A percentile compares a stretch with the other conserved stretches of the same genome.
These are phyloP conservation scores for Phoebastria nigripes DNA, from an alignment of 2,797 vertebrate genomes.

Conservation along the genomic window DNA sequence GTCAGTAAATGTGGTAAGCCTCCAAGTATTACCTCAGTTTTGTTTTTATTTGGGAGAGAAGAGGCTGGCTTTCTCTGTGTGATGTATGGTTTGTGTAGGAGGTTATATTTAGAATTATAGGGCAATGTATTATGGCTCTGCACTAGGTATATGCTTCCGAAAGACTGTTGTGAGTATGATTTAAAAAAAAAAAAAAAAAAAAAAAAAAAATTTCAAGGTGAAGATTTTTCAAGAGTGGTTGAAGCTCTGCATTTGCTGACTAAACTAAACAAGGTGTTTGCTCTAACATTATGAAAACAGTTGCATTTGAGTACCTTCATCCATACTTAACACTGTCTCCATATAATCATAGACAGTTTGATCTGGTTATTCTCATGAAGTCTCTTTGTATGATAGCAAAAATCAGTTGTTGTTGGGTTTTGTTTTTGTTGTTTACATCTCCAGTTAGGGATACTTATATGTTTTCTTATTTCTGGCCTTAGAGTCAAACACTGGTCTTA, in stretches of 20 bases:
- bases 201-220: neutral
- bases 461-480: neutral
- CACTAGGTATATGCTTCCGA: neutral
- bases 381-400: neutral
- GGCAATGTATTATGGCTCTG: neutral
- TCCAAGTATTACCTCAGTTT: neutral
- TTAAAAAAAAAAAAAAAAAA: too few relatives aligned
- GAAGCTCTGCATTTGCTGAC: neutral
- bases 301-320: neutral
- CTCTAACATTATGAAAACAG: neutral
- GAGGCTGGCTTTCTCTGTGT: neutral
- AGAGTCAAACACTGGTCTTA: neutral
- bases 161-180: neutral
- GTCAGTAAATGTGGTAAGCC: neutral
- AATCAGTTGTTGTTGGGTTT: neutral
- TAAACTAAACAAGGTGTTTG: neutral
- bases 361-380: neutral
- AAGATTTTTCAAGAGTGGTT: neutral
- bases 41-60: neutral
- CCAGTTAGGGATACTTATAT: neutral
- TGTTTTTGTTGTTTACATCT: neutral
- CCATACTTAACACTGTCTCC: neutral
- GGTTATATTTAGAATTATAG: neutral
- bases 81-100: neutral
- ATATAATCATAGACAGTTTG: neutral